Base-by-base conservation (phyloP, 92 coral and sea anemone genomes). In the Palythoa grandiflora region DNA sequence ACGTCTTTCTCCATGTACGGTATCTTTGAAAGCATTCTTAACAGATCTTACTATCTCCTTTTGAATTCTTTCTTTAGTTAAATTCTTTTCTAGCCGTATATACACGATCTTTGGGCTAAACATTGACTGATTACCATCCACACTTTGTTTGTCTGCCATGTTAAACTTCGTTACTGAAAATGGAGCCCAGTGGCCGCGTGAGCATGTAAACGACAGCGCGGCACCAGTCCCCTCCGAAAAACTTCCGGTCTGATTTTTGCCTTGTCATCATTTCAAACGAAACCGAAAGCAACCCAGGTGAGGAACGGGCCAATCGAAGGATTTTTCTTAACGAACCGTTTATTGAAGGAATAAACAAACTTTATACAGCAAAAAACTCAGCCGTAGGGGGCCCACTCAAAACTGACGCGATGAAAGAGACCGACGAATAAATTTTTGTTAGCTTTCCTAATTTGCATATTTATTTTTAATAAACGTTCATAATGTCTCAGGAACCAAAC, bases 71-170 rank as follows among this genome's bases (percentile, higher is more conserved):
- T 95, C 98, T 76, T 95, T 95, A n/a, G 98, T 89, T 86, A 89
- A 90, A 78, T 95, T 96, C 77, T 95, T 95, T 54, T 96, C 92
- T 11, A 95, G 89, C 28, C 98, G 94, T 70, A 95, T 83, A 88
- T 89, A 95, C 68, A 95, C 79, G 87, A 95, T 88, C 78, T 88
- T 86, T 35, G 98, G 98, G 61, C 90, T 90, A 44, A 38, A 89
- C 70, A 74, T 79, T 83, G 76, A 61, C 59, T 68, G 61, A 74
- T 75, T 85, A 88, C 87, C 83, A 15, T 12, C 54, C 52, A 77
- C 55, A 39, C 68, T 78, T 35, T 38, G 78, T 9, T 65, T 80
- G 78, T 95, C 96, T 93, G 98, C 98, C 98, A 95, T 95, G 35
- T 88, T 88, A 90, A 38, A 66, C 36, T 38, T 65, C 68, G 75